A percentile compares a stretch with the other conserved stretches of the same genome.
phyloP scores from a whole-genome alignment of 2,888 invertebrate species.

The Phortica magna region DNA sequence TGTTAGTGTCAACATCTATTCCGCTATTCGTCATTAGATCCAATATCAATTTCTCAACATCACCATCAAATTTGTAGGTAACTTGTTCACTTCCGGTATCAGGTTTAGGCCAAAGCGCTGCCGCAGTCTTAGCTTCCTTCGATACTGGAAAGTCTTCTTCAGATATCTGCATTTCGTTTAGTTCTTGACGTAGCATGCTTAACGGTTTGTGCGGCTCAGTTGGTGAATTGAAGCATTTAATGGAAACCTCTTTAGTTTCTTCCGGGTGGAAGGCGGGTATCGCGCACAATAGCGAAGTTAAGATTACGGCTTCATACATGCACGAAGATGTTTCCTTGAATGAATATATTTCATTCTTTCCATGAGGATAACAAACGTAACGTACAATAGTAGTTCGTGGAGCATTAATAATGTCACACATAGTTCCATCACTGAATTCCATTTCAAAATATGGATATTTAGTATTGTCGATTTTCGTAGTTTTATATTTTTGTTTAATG shows the following conservation, averaged over 20 bases:
- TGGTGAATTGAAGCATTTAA: conserved; percentile 85
- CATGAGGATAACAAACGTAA: conserved; percentile 93
- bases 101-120: conserved; percentile 70
- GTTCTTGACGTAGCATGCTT: conserved; percentile 84
- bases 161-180: conserved; percentile 83
- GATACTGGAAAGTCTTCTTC: conserved; percentile 77
- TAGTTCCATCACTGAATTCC: conserved; percentile 91
- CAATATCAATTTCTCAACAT: conserved; percentile 77
- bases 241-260: conserved; percentile 87
- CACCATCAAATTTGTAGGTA: conserved; percentile 60
- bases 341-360: conserved; percentile 94
- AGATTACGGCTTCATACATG: conserved; percentile 93
- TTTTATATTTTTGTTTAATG: conserved; percentile 79
- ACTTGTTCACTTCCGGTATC: conserved; percentile 57
- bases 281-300: conserved; percentile 90
- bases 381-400: conserved; percentile 89
- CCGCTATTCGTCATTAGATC: conserved; percentile 63
- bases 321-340: conserved; percentile 96
- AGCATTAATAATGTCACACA: conserved; percentile 93
- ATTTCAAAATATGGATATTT: conserved; percentile 93
- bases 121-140: conserved; percentile 61
- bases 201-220: conserved; percentile 86
- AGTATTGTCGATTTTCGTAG: conserved; percentile 91
- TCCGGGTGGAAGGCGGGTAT: conserved; percentile 93
- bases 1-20: conserved; percentile 54